Evolutionary conservation across 1,140 invertebrate genomes (phyloP), one percentile per base, ranked within the genome.

Genomic region (Aethina tumida): DNA sequence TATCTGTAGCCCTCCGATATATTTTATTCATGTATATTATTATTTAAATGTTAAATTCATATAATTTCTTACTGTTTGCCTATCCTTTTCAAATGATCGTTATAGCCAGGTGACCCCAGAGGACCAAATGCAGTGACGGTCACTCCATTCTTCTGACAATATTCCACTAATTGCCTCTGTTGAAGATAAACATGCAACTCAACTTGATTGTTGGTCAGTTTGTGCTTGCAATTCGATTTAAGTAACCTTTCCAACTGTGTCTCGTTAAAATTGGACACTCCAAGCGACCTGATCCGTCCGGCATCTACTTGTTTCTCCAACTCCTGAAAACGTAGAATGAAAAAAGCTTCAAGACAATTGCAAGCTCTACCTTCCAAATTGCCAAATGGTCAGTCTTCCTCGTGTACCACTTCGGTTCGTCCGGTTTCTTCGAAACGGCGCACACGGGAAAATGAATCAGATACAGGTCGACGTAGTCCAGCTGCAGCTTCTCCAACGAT

Each of bases 181-280:
- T 72, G 71, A 25, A 73, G 57, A 52, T 73, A 75, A 0, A 63
- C 64, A 53, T 62, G 60, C 17, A 60, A 12, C 49, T 73, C 69
- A 6, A 71, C 53, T 58, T 72, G 69, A 19, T 69, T 50, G 13
- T 67, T 64, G 0, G 63, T 54, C 0, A 70, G 71, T 39, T 62
- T 64, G 0, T 68, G 64, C 14, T 48, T 45, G 2, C 53, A 54
- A 35, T 64, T 67, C 2, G 68, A 66, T 15, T 82, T 45, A 5
- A 92, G 57, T n/a, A n/a, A n/a, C 21, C 74, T 62, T 25, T 73
- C 55, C 4, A 89, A 56, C 56, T 91, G 87, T 28, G 71, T 56
- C 12, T 68, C 72, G 55, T 85, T 89, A 55, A 90, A 92, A 58
- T 91, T 91, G 27, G 83, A 88, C 0, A 90, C 47, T 1, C 87